Conservation (phyloP, 2,113 vertebrate genomes). For the Hystrix brachyura region DNA sequence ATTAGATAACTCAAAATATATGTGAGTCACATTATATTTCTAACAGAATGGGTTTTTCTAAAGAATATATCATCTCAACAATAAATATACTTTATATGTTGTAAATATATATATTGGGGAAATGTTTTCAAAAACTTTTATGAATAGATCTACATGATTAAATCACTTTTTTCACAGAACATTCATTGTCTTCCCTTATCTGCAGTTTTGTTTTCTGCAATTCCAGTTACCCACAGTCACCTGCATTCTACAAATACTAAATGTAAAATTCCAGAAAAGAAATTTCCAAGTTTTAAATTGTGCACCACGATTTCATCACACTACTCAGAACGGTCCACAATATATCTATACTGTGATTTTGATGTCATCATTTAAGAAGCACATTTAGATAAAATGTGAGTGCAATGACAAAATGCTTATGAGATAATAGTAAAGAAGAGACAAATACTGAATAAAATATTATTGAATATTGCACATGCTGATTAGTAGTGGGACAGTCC, state of each 20-base stretch:
- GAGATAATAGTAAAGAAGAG: neutral
- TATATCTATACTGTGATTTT: neutral
- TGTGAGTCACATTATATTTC: neutral
- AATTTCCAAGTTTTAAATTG: too few relatives aligned
- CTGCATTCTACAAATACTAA: too few relatives aligned
- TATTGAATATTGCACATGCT: neutral
- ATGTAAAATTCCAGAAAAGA: too few relatives aligned
- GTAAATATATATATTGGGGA: neutral
- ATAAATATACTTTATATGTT: neutral
- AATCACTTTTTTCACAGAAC: neutral
- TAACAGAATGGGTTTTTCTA: neutral
- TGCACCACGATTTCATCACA: too few relatives aligned
- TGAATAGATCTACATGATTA: neutral
- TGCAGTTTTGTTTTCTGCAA: neutral
- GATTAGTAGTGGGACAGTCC: neutral
- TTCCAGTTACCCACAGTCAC: too few relatives aligned
- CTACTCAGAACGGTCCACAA: too few relatives aligned
- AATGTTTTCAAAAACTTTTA: neutral
- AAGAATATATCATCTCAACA: neutral
- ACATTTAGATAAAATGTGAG: neutral
- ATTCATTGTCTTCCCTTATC: neutral
- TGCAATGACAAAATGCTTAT: neutral
- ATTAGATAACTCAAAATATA: neutral
- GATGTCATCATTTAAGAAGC: neutral
- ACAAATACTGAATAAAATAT: neutral